Evolutionary conservation across 2,113 vertebrate genomes (phyloP).

Genomic region (Tragelaphus strepsiceros): DNA sequence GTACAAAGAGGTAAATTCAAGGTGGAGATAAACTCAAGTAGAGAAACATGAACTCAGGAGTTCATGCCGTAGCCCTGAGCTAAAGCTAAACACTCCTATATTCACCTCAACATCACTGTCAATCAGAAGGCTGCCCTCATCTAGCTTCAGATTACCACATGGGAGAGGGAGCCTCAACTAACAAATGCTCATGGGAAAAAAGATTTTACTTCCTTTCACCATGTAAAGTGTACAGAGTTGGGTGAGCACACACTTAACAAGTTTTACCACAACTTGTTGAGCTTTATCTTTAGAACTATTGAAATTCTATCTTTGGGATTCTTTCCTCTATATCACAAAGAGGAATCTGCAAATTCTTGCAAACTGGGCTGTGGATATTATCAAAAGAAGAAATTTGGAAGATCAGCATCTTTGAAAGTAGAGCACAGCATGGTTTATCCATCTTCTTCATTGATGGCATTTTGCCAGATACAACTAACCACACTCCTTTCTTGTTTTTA

Average conservation of each 20-base stretch:
- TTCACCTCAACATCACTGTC: background rate
- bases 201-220: background rate
- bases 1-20: background rate
- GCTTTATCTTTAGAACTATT: background rate
- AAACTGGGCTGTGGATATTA: background rate
- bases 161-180: background rate
- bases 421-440: background rate
- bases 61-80: background rate
- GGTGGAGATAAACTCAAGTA: background rate
- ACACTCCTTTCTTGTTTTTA: background rate
- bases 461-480: background rate
- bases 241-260: background rate
- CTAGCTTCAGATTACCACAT: background rate
- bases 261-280: background rate
- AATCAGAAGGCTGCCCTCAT: background rate
- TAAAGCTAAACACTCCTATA: background rate
- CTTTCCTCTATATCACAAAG: background rate
- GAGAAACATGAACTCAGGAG: background rate
- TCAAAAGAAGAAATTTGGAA: background rate
- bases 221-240: background rate
- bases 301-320: background rate
- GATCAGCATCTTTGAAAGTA: background rate
- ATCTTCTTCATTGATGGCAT: background rate
- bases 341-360: background rate
- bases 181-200: background rate